Base-by-base conservation (phyloP, 2,797 vertebrate species). In the Gymnocypris eckloni region DNA sequence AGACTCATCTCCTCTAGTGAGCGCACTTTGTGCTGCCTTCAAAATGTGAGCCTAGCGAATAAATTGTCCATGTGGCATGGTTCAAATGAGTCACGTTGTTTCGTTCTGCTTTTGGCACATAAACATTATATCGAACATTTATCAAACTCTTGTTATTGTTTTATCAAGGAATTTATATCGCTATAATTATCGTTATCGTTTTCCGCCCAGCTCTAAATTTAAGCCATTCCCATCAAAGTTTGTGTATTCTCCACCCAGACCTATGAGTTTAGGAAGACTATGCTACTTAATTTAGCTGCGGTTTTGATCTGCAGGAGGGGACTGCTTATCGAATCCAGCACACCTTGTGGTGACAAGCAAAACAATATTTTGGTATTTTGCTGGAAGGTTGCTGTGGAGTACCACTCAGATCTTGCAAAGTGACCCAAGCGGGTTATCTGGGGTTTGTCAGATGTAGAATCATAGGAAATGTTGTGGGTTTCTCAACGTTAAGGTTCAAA, bases 211-310 rank as follows among this genome's bases (percentile, higher is more conserved):
- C 37, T 8, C 33, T 80, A 91, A 90, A 91, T 93, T 92, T 92
- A 92, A 90, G 86, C 88, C 88, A 90, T 89, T 87, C 75, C 80
- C 69, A 88, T 89, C 83, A 89, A 89, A 91, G 88, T 91, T 85
- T 86, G 87, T 70, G 86, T 87, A 84, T 90, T 81, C 77, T 85
- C 92, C 88, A 92, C 87, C 82, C 79, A 78, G 81, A 69, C 85
- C 85, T 59, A 33, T 61, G 78, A 81, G 79, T 76, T 75, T 66
- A 72, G 70, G 28, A 86, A 85, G 78, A 80, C 82, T n/a, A 83
- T 39, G n/a, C 76, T 79, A 59, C 80, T 84, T 86, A 25, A 83
- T 85, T 82, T 86, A 56, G 89, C 71, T 79, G 75, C 73, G 82
- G 83, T 86, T 87, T 73, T 75, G 79, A 90, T 88, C 87, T 72